Base-by-base conservation (phyloP, 2,888 invertebrate genomes). In the Drosophila pullipes region DNA sequence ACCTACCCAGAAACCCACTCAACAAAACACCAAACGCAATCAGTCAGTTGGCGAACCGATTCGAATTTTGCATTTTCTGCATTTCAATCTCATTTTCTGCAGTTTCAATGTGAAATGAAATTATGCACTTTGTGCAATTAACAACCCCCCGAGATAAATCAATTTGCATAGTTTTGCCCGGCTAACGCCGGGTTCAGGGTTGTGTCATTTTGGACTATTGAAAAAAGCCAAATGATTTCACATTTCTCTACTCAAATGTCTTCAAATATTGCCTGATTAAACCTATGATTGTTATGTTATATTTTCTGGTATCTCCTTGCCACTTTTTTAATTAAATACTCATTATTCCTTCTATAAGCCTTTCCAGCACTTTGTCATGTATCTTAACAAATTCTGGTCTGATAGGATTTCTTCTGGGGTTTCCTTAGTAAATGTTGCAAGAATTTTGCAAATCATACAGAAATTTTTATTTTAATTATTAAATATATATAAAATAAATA, bases 71-170 rank as follows among this genome's bases (percentile, higher is more conserved):
- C 37, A 39, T 41, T 41, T 2, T 31, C 31, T 31, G 31, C 31
- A 31, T 31, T 31, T 16, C 54, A 59, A 28, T 66, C 59, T 30
- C 58, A 76, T 61, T 67, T 67, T 71, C 85, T 88, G 83, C 71
- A 77, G 30, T 67, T 67, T 50, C 67, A 63, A 60, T 55, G 35
- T 55, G 55, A 63, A 61, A 69, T 63, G 73, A 68, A 90, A 86
- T 90, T 90, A 89, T 86, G 75, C 76, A 74, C 82, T 75, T 76
- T 90, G 76, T 59, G 87, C 87, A 86, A 86, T 86, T 86, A 86
- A 83, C 90, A 74, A 78, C 67, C 74, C 60, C 52, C 9, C 22
- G 25, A 33, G 74, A 39, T 39, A 76, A 68, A 76, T 78, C 54
- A 64, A 80, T 76, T 71, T 69, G 63, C 69, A 74, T 82, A 60